phyloP scores from a whole-genome alignment of 2,797 vertebrate genomes.

The Astyanax mexicanus region DNA sequence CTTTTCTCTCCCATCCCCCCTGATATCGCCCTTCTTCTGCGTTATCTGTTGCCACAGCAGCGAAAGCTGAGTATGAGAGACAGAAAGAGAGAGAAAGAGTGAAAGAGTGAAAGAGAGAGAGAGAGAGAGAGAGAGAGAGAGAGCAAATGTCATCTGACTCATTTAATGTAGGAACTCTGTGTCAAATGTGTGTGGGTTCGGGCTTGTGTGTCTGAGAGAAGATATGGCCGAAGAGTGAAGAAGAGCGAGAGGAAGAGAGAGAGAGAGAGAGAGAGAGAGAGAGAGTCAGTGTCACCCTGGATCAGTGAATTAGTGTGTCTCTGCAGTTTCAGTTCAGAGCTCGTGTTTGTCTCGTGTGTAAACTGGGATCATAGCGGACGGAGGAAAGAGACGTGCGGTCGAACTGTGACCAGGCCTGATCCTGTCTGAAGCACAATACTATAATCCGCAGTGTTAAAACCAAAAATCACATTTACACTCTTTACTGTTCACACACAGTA shows the following conservation, averaged over 20 bases:
- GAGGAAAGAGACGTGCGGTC: neutral
- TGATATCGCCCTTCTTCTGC: conserved; percentile 23
- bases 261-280: neutral
- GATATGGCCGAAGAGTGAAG: neutral
- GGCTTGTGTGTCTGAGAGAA: conserved; percentile 28
- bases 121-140: conserved; percentile 58
- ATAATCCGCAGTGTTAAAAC: neutral
- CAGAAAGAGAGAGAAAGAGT: conserved; percentile 55
- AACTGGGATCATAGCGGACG: neutral
- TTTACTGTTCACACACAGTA: too few relatives aligned
- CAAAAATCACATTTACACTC: too few relatives aligned
- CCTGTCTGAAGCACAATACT: too few relatives aligned
- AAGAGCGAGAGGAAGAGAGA: conserved; percentile 4
- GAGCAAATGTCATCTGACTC: conserved; percentile 80
- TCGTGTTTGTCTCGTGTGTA: neutral
- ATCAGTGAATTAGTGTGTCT: conserved; percentile 21
- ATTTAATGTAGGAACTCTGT: conserved; percentile 72
- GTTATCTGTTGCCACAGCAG: conserved; percentile 80
- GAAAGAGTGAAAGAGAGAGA: conserved; percentile 51
- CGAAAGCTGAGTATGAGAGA: conserved; percentile 73
- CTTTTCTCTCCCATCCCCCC: too few relatives aligned
- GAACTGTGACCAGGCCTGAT: neutral
- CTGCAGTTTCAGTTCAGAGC: neutral
- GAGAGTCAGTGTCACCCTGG: conserved; percentile 41
- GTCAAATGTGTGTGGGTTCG: conserved; percentile 24